Percentiles rank a stretch among this genome's conserved stretches.
Evolutionary conservation across 2,888 invertebrate species (phyloP).

Genomic region (Hyles lineata): DNA sequence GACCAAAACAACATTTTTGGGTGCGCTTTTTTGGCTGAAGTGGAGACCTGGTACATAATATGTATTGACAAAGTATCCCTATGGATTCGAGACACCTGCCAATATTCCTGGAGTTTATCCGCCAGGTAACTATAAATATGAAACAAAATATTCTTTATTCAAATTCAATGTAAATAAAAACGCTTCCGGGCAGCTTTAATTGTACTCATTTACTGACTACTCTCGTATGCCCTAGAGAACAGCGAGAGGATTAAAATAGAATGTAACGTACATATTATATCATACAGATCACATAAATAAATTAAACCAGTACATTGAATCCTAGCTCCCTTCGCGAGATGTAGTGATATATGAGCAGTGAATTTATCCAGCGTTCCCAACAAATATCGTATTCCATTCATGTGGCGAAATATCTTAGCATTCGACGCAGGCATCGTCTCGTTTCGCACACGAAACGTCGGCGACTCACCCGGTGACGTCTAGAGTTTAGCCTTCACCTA

Average conservation of each 20-base stretch:
- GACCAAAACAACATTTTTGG: no score
- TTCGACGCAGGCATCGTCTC: slow-evolving; percentile 3
- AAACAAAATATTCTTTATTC: no score
- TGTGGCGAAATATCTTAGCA: slow-evolving; percentile 33
- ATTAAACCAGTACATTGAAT: background rate
- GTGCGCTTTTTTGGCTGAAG: no score
- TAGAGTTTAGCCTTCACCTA: background rate
- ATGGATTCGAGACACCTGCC: no score
- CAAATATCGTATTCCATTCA: slow-evolving; percentile 34
- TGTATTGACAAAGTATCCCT: no score
- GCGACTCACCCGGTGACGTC: background rate
- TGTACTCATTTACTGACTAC: background rate
- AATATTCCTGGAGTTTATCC: no score
- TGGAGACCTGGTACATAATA: no score
- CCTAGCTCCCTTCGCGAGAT: background rate
- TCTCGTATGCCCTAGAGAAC: background rate
- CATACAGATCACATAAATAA: background rate
- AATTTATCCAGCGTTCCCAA: background rate
- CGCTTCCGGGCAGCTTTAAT: no score
- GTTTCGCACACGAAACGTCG: background rate
- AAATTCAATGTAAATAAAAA: no score
- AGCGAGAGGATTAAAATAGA: background rate
- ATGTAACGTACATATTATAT: background rate
- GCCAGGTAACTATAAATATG: no score
- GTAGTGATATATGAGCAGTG: slow-evolving; percentile 2